Percentiles rank a stretch among this genome's conserved stretches.
Conservation (phyloP, 2,113 vertebrate species). For the Apodemus sylvaticus region DNA sequence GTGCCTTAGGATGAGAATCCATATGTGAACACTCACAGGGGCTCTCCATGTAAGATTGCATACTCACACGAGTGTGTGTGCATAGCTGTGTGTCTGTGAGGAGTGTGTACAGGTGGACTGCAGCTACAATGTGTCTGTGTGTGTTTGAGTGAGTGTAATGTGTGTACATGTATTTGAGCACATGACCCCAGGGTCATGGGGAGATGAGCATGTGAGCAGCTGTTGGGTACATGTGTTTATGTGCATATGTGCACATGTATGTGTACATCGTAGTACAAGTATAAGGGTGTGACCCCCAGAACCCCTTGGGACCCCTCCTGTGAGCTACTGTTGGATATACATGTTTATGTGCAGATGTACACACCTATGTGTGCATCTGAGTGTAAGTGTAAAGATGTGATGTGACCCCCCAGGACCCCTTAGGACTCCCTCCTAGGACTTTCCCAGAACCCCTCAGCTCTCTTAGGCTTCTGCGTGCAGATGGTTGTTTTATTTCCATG, state of each 20-base stretch:
- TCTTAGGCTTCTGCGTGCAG: not conserved
- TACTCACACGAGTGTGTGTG: rapidly evolving
- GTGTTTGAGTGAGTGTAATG: not conserved
- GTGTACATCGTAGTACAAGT: not conserved
- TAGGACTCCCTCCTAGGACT: not conserved
- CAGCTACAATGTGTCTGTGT: too few species aligned
- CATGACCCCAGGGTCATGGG: too few species aligned
- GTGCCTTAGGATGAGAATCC: not conserved
- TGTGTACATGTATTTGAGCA: not conserved
- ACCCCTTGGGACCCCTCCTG: too few species aligned
- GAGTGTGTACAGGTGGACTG: not conserved
- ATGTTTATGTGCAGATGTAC: not conserved
- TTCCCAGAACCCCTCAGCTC: not conserved
- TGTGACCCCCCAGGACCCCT: not conserved
- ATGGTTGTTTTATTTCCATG: too few species aligned
- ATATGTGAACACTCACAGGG: not conserved
- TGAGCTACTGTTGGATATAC: too few species aligned
- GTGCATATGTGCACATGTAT: not conserved
- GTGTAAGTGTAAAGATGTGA: not conserved
- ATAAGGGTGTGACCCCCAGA: not conserved
- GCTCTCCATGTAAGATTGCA: not conserved
- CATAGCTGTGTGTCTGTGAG: not conserved
- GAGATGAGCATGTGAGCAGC: rapidly evolving
- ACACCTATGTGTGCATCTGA: not conserved
- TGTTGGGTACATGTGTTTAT: not conserved